These are phyloP conservation scores for Antheraea yamamai DNA, from an alignment of 2,888 invertebrate genomes.

Conservation along the genomic window DNA sequence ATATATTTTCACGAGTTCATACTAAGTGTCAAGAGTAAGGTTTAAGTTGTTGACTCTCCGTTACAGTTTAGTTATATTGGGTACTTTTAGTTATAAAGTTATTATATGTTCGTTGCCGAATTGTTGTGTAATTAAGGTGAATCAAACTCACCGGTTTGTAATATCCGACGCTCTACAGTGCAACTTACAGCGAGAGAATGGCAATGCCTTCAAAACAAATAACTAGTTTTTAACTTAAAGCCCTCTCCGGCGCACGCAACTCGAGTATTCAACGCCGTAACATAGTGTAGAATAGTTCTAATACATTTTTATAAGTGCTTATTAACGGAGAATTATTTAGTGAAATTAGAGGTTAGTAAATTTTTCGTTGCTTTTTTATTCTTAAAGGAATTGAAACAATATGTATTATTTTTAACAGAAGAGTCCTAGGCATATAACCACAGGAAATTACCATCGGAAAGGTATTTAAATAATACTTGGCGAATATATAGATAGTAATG, in stretches of 20 bases:
- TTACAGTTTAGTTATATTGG: neutral
- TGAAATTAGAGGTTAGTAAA: neutral
- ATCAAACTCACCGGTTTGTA: slow-evolving; percentile 42
- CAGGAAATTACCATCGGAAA: too few relatives aligned
- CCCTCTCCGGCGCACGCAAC: slow-evolving; percentile 51
- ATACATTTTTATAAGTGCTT: neutral
- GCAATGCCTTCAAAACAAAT: slow-evolving; percentile 35
- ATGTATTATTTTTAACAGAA: neutral
- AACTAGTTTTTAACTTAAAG: slow-evolving; percentile 50
- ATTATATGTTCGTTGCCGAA: slow-evolving; percentile 8
- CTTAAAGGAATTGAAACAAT: neutral
- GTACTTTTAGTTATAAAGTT: neutral
- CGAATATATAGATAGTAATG: too few relatives aligned
- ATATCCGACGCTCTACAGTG: slow-evolving; percentile 27
- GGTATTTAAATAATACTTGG: too few relatives aligned
- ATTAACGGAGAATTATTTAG: neutral
- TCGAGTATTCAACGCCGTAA: slow-evolving; percentile 17
- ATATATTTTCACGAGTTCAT: neutral
- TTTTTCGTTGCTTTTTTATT: neutral
- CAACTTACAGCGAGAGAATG: slow-evolving; percentile 41
- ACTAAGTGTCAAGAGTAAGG: neutral
- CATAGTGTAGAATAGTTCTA: neutral
- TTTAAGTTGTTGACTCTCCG: neutral
- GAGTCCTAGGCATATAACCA: too few relatives aligned
- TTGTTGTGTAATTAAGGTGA: slow-evolving; percentile 40